Evolutionary conservation across 1,140 invertebrate genomes (phyloP).

Genomic region (Scaptomyza montana): DNA sequence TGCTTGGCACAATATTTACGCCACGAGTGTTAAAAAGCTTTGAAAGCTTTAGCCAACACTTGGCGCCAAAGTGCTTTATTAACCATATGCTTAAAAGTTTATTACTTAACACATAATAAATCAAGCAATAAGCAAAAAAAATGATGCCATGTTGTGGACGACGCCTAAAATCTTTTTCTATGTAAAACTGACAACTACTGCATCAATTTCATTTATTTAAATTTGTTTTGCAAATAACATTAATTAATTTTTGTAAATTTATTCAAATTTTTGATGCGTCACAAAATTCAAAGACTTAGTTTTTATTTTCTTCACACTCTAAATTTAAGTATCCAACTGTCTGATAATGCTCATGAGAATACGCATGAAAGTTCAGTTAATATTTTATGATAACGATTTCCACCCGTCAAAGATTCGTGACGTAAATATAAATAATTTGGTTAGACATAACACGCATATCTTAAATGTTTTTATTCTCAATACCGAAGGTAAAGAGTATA

Average conservation of each 20-base stretch:
- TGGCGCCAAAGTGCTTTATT: background rate
- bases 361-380: conserved; percentile 24
- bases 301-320: conserved; percentile 3
- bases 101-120: conserved; percentile 2
- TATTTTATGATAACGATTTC: conserved; percentile 2
- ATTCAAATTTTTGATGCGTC: conserved; percentile 2
- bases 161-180: too few relatives aligned
- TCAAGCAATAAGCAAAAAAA: background rate
- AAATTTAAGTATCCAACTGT: conserved; percentile 13
- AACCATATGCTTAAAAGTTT: background rate
- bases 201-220: background rate
- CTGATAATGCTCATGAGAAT: background rate
- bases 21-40: conserved; percentile 28
- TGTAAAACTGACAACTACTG: too few relatives aligned
- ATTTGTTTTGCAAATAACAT: background rate
- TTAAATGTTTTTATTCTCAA: conserved; percentile 9
- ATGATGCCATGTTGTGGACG: too few relatives aligned
- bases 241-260: background rate
- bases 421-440: conserved; percentile 22
- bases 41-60: conserved; percentile 5
- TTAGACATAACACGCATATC: conserved; percentile 4
- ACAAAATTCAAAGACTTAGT: background rate
- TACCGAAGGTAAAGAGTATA: too few relatives aligned
- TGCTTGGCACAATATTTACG: conserved; percentile 2
- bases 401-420: conserved; percentile 18